Evolutionary conservation across 2,113 vertebrate genomes (phyloP), one percentile per base, ranked within the genome.

Genomic region (Dromas ardeola): DNA sequence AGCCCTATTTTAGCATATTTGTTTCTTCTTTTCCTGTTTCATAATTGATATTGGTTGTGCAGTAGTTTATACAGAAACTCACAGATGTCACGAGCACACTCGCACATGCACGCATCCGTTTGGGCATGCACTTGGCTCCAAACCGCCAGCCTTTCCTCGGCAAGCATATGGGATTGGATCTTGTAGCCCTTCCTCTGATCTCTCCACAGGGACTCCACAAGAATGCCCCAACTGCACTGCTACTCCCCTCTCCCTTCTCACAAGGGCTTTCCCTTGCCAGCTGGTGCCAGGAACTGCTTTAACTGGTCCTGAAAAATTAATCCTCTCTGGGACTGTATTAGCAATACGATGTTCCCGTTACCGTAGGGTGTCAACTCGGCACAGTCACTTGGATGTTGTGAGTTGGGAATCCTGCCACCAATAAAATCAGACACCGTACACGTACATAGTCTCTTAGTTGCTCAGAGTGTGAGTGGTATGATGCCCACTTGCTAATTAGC

Each of bases 251-350:
- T 49, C 20, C 36, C 38, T 86, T 81, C 80, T 50, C 69, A 52
- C 15, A 11, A 70, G 59, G 61, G 56, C 47, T 94, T 80, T 85
- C 8, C 6, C 9, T 61, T 81, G 53, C 43, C 94, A 92, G 66
- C 82, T 95, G 65, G 42, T 85, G 61, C 47, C 58, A 55, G 77
- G 62, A 87, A 27, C 52, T 85, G 70, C 58, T 92, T 89, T 84
- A 93, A 76, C 80, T 87, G n/a, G 61, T 90, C 77, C 70, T 95
- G 90, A 88, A 94, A 96, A 91, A 82, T 74, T 17, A 52, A 8
- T 88, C 18, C 42, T 70, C 76, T 50, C 77, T 52, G 80, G 47
- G 67, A n/a, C 4, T 26, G 12, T 29, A 56, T 83, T 76, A 96
- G 53, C 61, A 80, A 34, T 36, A 26, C 0, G 0, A 62, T 2